Conservation (phyloP, 2,888 invertebrate genomes). For the Phengaris arion region DNA sequence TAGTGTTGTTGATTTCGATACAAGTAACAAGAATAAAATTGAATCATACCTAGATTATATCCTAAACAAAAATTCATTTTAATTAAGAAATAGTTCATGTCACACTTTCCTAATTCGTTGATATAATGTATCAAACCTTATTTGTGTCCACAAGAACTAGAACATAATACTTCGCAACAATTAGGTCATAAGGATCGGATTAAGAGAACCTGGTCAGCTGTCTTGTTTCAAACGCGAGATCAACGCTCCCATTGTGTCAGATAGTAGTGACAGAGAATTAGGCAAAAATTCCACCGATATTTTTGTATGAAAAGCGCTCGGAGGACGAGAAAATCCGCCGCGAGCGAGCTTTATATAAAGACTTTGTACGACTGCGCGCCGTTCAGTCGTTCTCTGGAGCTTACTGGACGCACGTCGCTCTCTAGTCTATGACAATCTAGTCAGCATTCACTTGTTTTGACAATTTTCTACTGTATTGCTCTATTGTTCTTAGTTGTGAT, state of each 20-base stretch:
- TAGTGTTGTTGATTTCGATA: too few species aligned
- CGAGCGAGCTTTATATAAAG: slow-evolving; percentile 62
- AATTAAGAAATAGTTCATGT: slow-evolving; percentile 1
- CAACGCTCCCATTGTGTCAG: slow-evolving; percentile 76
- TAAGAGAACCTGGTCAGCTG: slow-evolving; percentile 64
- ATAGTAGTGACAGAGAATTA: slow-evolving; percentile 73
- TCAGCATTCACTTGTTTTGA: slow-evolving; percentile 27
- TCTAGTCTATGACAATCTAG: slow-evolving; percentile 31
- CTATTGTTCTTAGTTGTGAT: slow-evolving; percentile 13
- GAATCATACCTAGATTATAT: background rate
- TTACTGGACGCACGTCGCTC: slow-evolving; percentile 34
- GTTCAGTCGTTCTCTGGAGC: slow-evolving; percentile 65
- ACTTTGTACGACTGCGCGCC: slow-evolving; percentile 55
- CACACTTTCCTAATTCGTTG: slow-evolving; percentile 28
- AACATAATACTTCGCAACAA: slow-evolving; percentile 43
- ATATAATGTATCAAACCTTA: slow-evolving; percentile 42
- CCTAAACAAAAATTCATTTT: background rate
- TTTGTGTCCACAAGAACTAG: slow-evolving; percentile 44
- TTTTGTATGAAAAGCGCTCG: slow-evolving; percentile 65
- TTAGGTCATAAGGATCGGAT: slow-evolving; percentile 50
- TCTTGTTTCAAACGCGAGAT: slow-evolving; percentile 63
- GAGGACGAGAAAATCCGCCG: slow-evolving; percentile 63
- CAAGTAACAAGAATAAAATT: too few species aligned
- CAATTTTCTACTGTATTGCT: slow-evolving; percentile 1
- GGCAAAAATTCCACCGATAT: slow-evolving; percentile 73